Evolutionary conservation across 2,888 invertebrate genomes (phyloP).

Genomic region (Lampropteryx suffumata): DNA sequence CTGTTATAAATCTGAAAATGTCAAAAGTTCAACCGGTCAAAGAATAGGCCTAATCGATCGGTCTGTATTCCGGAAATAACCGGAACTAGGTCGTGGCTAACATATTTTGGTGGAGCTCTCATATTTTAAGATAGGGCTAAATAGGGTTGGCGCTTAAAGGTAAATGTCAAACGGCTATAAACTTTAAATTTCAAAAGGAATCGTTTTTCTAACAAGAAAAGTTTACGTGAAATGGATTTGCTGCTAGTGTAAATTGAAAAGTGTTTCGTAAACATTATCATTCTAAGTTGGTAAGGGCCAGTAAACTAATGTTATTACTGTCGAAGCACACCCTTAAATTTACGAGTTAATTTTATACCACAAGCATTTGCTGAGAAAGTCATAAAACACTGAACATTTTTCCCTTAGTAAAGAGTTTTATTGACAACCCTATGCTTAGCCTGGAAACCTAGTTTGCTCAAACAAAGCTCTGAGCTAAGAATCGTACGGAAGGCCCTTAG

Average conservation of each 20-base stretch:
- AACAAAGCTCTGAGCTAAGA: conserved; percentile 36
- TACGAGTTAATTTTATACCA: too few relatives aligned
- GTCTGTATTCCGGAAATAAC: conserved; percentile 45
- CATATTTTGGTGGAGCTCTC: conserved; percentile 50
- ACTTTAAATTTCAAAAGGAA: too few relatives aligned
- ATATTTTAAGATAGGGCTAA: conserved; percentile 41
- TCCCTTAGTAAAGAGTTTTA: too few relatives aligned
- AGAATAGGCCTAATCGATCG: conserved; percentile 48
- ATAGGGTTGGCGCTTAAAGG: conserved; percentile 13
- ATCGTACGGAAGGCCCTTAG: conserved; percentile 18
- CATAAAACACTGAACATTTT: too few relatives aligned
- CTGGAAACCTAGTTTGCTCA: conserved; percentile 46
- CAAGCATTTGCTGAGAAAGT: too few relatives aligned
- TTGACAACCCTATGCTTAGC: conserved; percentile 37
- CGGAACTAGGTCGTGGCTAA: conserved; percentile 58
- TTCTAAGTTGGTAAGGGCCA: too few relatives aligned
- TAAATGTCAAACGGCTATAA: not conserved
- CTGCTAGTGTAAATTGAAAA: too few relatives aligned
- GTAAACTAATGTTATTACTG: too few relatives aligned
- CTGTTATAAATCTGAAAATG: conserved; percentile 13
- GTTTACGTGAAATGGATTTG: too few relatives aligned
- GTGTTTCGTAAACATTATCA: too few relatives aligned
- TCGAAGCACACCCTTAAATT: too few relatives aligned
- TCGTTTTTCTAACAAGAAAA: too few relatives aligned
- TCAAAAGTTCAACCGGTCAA: conserved; percentile 5